Evolutionary conservation across 2,113 vertebrate species (phyloP).

Genomic region (Mus musculus): DNA sequence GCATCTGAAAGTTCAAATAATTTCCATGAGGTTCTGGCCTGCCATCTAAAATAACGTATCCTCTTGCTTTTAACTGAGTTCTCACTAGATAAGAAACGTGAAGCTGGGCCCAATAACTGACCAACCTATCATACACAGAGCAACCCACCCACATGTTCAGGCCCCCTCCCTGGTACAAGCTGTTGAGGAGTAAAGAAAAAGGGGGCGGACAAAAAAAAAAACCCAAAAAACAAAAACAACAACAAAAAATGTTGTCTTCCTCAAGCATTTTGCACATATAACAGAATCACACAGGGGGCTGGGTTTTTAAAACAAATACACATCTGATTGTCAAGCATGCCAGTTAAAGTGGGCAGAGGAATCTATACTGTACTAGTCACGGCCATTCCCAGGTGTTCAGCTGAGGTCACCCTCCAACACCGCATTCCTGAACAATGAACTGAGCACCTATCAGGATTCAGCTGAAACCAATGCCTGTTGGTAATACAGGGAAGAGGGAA

Average conservation of each 20-base stretch:
- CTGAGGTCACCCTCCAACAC: neutral
- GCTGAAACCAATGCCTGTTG: neutral
- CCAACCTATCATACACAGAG: neutral
- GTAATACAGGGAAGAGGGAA: neutral
- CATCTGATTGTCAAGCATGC: neutral
- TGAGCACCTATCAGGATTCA: neutral
- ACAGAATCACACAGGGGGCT: neutral
- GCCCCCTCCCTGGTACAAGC: neutral
- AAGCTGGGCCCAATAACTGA: neutral
- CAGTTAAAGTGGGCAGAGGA: neutral
- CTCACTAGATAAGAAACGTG: neutral
- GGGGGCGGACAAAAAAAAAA: neutral
- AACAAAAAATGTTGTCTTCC: neutral
- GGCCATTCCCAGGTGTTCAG: neutral
- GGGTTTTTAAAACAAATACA: neutral
- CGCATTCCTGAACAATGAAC: neutral
- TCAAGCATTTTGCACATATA: neutral
- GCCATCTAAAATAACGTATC: neutral
- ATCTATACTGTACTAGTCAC: neutral
- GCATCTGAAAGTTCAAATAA: slow-evolving; percentile 10
- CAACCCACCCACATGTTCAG: neutral
- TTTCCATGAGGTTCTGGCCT: neutral
- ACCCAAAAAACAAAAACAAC: too few relatives aligned
- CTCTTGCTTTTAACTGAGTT: neutral
- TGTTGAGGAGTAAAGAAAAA: neutral